phyloP scores from a whole-genome alignment of 2,888 invertebrate genomes.

The Drepana falcataria region DNA sequence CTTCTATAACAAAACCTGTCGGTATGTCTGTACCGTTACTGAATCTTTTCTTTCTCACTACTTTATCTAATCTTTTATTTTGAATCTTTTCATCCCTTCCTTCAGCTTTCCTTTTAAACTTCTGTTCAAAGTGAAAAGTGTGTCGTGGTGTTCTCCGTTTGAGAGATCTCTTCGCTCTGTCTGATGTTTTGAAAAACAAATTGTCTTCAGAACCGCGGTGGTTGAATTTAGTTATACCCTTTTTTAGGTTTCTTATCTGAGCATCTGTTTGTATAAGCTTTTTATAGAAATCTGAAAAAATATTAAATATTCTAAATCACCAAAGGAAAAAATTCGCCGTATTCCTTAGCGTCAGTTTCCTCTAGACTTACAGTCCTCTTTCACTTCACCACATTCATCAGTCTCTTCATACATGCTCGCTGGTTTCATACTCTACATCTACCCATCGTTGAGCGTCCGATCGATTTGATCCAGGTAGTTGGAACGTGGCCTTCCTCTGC shows the following conservation, averaged over 20 bases:
- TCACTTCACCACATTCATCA: too few relatives aligned
- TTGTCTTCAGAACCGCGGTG: constrained; percentile 6
- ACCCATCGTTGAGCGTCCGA: too few relatives aligned
- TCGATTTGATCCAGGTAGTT: too few relatives aligned
- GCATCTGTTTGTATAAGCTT: constrained; percentile 56
- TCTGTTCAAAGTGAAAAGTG: neutral
- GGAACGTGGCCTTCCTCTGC: too few relatives aligned
- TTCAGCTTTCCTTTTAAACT: constrained; percentile 2
- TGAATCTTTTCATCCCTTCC: constrained; percentile 1
- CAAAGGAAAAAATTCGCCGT: too few relatives aligned
- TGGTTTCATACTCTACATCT: too few relatives aligned
- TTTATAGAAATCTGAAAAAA: constrained; percentile 53
- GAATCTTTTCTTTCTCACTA: constrained; percentile 18
- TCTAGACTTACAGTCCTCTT: too few relatives aligned
- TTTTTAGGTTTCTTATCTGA: constrained; percentile 50
- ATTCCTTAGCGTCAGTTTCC: too few relatives aligned
- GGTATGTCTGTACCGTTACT: constrained; percentile 19
- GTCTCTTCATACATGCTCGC: too few relatives aligned
- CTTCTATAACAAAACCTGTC: constrained; percentile 39
- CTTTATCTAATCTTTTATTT: constrained; percentile 5
- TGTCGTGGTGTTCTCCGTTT: neutral
- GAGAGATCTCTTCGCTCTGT: constrained; percentile 41
- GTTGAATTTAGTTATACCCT: constrained; percentile 11
- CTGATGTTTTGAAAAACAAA: constrained; percentile 12
- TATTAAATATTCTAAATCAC: neutral